These are phyloP conservation scores for Abscondita cerata DNA, from an alignment of 2,888 invertebrate genomes.

Conservation along the genomic window DNA sequence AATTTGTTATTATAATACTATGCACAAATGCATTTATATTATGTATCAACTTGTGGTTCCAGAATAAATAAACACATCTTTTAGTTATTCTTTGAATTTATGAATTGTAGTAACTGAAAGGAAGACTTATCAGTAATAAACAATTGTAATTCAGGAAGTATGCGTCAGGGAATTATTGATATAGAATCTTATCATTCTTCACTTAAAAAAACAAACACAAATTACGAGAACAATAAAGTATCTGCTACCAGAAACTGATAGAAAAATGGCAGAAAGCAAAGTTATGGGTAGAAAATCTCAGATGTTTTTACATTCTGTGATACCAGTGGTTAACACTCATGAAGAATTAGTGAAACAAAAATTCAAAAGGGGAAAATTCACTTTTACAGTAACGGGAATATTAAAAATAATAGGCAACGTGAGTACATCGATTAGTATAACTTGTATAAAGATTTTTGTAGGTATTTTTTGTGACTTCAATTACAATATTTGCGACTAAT, in stretches of 20 bases:
- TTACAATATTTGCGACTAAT: slow-evolving; percentile 12
- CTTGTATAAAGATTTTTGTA: slow-evolving; percentile 20
- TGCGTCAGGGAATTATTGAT: too few species aligned
- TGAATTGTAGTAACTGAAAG: too few species aligned
- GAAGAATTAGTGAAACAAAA: slow-evolving; percentile 39
- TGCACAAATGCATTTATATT: too few species aligned
- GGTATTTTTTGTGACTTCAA: slow-evolving; percentile 30
- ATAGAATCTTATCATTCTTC: too few species aligned
- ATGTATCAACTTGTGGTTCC: too few species aligned
- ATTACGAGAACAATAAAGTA: slow-evolving; percentile 1
- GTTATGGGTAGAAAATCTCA: slow-evolving; percentile 39
- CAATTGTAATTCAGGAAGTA: too few species aligned
- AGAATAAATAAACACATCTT: too few species aligned
- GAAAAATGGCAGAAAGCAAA: slow-evolving; percentile 24
- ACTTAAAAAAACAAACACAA: too few species aligned
- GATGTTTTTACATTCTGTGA: slow-evolving; percentile 37
- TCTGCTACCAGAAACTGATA: slow-evolving; percentile 7
- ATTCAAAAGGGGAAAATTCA: slow-evolving; percentile 41
- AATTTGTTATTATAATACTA: too few species aligned
- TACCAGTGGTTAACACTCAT: slow-evolving; percentile 37
- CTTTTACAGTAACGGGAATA: slow-evolving; percentile 39
- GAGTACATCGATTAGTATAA: slow-evolving; percentile 26
- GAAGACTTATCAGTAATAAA: too few species aligned
- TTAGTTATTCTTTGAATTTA: too few species aligned
- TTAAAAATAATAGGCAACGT: slow-evolving; percentile 40